phyloP scores from a whole-genome alignment of 2,797 vertebrate species.

The Gorsachius magnificus region DNA sequence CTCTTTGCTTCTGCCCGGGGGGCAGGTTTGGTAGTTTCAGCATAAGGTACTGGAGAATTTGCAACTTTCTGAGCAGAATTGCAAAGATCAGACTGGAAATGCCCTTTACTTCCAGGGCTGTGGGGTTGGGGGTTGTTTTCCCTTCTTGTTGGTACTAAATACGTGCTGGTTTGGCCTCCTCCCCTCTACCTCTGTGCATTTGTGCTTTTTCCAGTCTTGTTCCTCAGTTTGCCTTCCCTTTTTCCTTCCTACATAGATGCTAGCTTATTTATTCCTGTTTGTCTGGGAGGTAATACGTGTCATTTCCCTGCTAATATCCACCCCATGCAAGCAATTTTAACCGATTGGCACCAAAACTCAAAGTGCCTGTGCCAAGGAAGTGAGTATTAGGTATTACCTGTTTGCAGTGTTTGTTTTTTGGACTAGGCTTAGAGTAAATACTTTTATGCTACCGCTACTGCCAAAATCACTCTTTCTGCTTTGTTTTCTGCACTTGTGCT shows the following conservation, averaged over 20 bases:
- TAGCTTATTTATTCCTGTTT: not conserved
- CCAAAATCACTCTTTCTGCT: constrained; percentile 1
- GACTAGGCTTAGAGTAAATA: constrained; percentile 30
- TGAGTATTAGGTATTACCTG: not conserved
- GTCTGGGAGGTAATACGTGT: not conserved
- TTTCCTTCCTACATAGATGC: not conserved
- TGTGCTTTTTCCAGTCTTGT: not conserved
- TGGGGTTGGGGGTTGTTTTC: not conserved
- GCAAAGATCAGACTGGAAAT: not conserved
- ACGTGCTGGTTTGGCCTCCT: rapidly evolving
- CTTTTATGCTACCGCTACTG: not conserved
- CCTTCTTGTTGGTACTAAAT: not conserved
- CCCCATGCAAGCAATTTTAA: not conserved
- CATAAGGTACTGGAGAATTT: not conserved
- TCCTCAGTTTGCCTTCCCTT: not conserved
- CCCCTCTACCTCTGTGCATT: not conserved
- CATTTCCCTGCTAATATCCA: not conserved
- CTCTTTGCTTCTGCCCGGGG: not conserved
- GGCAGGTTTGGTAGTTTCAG: not conserved
- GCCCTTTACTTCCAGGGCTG: not conserved
- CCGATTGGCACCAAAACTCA: not conserved
- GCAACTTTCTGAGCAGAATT: not conserved
- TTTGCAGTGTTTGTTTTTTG: constrained; percentile 34
- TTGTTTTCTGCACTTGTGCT: constrained; percentile 10
- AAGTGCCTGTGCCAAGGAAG: not conserved